Conservation (phyloP, 2,888 invertebrate genomes). For the Zaprionus lineosus region DNA sequence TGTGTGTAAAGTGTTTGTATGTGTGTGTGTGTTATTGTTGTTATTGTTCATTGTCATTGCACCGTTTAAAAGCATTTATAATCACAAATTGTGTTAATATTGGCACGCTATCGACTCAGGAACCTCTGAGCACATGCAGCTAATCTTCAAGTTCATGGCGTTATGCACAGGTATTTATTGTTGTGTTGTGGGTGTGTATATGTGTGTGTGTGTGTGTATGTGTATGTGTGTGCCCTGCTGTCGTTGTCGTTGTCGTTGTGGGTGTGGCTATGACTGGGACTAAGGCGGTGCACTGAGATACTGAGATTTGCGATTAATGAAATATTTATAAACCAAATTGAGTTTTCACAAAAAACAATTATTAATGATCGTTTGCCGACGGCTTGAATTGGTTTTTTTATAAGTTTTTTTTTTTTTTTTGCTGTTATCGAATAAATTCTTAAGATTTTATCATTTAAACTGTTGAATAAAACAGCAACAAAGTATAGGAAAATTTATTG, state of each 20-base stretch:
- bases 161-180: constrained; percentile 20
- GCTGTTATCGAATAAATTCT: too few relatives aligned
- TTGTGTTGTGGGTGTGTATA: constrained; percentile 23
- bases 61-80: constrained; percentile 75
- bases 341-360: constrained; percentile 69
- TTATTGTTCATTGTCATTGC: constrained; percentile 76
- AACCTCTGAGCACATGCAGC: constrained; percentile 33
- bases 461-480: too few relatives aligned
- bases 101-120: constrained; percentile 68
- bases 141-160: constrained; percentile 67
- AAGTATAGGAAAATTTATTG: too few relatives aligned
- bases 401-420: too few relatives aligned
- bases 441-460: too few relatives aligned
- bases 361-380: constrained; percentile 56
- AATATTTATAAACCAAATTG: constrained; percentile 74
- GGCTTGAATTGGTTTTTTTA: constrained; percentile 56
- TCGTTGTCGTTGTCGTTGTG: constrained; percentile 36
- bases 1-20: constrained; percentile 29
- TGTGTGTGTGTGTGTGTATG: constrained; percentile 20
- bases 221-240: constrained; percentile 22
- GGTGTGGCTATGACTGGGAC: constrained; percentile 32
- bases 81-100: constrained; percentile 78
- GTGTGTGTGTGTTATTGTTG: constrained; percentile 36
- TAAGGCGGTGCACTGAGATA: constrained; percentile 32
- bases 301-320: constrained; percentile 62